These are phyloP conservation scores for Sphaerophoria rueppellii DNA, from an alignment of 2,888 invertebrate species.

Conservation along the genomic window DNA sequence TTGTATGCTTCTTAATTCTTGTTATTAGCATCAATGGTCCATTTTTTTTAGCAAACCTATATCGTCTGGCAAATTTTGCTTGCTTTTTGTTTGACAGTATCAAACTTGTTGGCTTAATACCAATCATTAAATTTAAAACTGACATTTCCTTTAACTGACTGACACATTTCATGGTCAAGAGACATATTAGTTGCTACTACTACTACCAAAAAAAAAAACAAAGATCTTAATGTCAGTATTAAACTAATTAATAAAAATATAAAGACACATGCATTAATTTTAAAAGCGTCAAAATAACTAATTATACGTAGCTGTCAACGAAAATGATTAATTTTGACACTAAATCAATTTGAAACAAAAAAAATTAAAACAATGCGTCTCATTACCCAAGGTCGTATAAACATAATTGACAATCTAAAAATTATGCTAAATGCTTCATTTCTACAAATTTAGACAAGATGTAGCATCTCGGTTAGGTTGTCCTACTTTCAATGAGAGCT, in stretches of 20 bases:
- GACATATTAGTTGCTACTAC: constrained; percentile 20
- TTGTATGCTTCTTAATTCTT: background rate
- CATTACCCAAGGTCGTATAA: constrained; percentile 44
- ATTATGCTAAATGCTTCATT: constrained; percentile 16
- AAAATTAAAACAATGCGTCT: constrained; percentile 55
- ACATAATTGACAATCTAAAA: constrained; percentile 51
- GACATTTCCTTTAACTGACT: constrained; percentile 34
- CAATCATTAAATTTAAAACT: constrained; percentile 22
- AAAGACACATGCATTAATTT: background rate
- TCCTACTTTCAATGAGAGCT: constrained; percentile 39
- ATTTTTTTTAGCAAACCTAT: background rate
- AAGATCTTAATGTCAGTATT: background rate
- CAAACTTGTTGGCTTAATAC: background rate
- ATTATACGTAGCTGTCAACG: constrained; percentile 58
- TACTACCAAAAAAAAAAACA: background rate
- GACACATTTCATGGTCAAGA: constrained; percentile 38
- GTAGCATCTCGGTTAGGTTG: constrained; percentile 6
- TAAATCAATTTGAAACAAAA: constrained; percentile 1
- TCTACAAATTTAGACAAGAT: background rate
- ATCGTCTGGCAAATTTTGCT: background rate
- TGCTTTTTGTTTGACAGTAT: constrained; percentile 10
- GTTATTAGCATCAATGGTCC: background rate
- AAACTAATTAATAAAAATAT: background rate
- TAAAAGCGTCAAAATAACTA: constrained; percentile 43
- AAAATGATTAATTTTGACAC: constrained; percentile 54